phyloP scores from a whole-genome alignment of 2,113 vertebrate species.

The Proteles cristata region DNA sequence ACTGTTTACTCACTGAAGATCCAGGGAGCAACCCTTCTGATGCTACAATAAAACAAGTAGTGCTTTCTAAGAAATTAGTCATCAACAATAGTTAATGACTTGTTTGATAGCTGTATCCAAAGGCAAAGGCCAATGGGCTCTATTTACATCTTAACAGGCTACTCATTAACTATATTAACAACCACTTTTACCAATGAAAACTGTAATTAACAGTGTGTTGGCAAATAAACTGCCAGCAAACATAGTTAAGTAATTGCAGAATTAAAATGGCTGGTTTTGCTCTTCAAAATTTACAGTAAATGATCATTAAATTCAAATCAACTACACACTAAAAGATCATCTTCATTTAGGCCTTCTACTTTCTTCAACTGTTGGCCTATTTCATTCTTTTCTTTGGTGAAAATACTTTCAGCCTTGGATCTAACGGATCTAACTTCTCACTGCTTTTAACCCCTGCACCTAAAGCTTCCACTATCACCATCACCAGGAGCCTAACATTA shows the following conservation, averaged over 20 bases:
- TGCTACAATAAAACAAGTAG: background rate
- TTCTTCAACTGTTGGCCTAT: background rate
- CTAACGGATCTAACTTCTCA: background rate
- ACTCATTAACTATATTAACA: slow-evolving; percentile 52
- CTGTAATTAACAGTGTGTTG: slow-evolving; percentile 54
- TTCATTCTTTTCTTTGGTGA: background rate
- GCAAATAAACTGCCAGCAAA: slow-evolving; percentile 22
- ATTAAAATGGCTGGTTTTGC: slow-evolving; percentile 21
- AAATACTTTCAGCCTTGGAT: background rate
- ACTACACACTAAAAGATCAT: background rate
- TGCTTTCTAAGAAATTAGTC: slow-evolving; percentile 52
- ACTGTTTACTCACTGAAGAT: background rate
- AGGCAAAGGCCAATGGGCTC: slow-evolving; percentile 36
- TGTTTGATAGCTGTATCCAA: background rate
- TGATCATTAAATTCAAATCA: background rate
- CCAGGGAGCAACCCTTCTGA: background rate
- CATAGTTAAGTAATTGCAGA: slow-evolving; percentile 49
- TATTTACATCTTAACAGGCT: background rate
- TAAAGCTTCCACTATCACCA: background rate
- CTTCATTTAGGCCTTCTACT: background rate
- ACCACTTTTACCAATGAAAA: slow-evolving; percentile 41
- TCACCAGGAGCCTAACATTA: background rate
- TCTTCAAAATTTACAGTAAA: slow-evolving; percentile 43
- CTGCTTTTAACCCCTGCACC: background rate
- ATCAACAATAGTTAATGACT: background rate